Evolutionary conservation across 2,113 vertebrate genomes (phyloP).

Genomic region (Gnathonemus longibarbis): DNA sequence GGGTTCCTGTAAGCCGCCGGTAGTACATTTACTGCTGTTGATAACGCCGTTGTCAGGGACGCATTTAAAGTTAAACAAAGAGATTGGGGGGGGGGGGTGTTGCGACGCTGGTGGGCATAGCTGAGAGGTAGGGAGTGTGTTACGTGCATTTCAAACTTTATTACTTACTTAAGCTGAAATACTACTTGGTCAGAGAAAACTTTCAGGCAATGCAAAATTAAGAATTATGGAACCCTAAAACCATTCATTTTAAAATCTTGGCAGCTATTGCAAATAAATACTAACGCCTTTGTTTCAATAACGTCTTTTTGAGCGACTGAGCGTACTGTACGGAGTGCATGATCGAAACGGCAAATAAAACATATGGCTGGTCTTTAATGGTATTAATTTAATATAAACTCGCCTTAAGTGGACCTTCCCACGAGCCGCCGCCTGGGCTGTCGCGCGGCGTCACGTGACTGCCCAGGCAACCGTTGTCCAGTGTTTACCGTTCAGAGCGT

Average conservation of each 20-base stretch:
- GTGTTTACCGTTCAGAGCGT: constrained; percentile 8
- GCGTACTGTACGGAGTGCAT: neutral
- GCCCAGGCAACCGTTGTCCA: constrained; percentile 16
- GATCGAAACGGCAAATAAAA: neutral
- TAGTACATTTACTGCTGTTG: neutral
- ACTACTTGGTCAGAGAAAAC: neutral
- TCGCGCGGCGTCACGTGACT: constrained; percentile 17
- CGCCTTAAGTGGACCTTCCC: neutral
- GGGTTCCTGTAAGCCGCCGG: neutral
- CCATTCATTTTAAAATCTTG: neutral
- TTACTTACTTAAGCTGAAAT: neutral
- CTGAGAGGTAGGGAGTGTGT: neutral
- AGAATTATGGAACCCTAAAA: neutral
- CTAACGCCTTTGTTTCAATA: neutral
- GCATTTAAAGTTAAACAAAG: neutral
- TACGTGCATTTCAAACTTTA: neutral
- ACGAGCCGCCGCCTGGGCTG: neutral
- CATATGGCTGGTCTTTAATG: neutral
- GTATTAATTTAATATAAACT: neutral
- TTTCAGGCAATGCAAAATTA: neutral
- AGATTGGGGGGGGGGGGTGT: neutral
- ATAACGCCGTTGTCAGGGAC: neutral
- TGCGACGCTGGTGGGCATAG: neutral
- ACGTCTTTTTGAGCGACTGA: neutral
- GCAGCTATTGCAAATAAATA: neutral